These are phyloP conservation scores for Oostethus manadensis DNA, from an alignment of 2,113 vertebrate species.

Conservation along the genomic window DNA sequence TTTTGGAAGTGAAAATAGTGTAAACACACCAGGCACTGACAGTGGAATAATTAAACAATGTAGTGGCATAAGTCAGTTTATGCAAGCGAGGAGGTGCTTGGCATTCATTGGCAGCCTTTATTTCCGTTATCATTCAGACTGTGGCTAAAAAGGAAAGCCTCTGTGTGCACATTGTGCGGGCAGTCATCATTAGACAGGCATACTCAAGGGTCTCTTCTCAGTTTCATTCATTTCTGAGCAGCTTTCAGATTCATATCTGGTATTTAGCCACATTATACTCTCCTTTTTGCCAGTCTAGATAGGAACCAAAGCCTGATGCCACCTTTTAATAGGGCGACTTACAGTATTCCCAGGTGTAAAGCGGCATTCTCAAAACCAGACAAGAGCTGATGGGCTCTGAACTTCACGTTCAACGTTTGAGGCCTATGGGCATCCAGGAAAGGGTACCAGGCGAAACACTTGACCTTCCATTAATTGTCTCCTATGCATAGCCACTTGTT, in stretches of 20 bases:
- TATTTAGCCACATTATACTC: constrained; percentile 41
- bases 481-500: constrained; percentile 67
- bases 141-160: constrained; percentile 31
- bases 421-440: constrained; percentile 53
- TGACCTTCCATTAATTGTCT: constrained; percentile 71
- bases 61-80: constrained; percentile 14
- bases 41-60: constrained; percentile 44
- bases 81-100: constrained; percentile 25
- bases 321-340: constrained; percentile 35
- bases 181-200: constrained; percentile 32
- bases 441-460: constrained; percentile 56
- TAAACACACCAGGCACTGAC: constrained; percentile 52
- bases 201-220: constrained; percentile 20
- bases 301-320: constrained; percentile 44
- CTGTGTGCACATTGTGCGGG: constrained; percentile 11
- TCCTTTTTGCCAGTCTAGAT: constrained; percentile 25
- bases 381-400: constrained; percentile 43
- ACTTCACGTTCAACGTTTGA: constrained; percentile 46
- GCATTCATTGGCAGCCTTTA: constrained; percentile 27
- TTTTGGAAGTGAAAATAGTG: constrained; percentile 59
- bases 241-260: constrained; percentile 37
- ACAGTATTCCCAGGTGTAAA: constrained; percentile 34
- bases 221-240: constrained; percentile 19
- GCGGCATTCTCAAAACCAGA: constrained; percentile 33
- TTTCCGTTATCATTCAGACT: constrained; percentile 45